These are phyloP conservation scores for Petrolisthes manimaculis DNA, from an alignment of 2,888 invertebrate genomes.

Conservation along the genomic window DNA sequence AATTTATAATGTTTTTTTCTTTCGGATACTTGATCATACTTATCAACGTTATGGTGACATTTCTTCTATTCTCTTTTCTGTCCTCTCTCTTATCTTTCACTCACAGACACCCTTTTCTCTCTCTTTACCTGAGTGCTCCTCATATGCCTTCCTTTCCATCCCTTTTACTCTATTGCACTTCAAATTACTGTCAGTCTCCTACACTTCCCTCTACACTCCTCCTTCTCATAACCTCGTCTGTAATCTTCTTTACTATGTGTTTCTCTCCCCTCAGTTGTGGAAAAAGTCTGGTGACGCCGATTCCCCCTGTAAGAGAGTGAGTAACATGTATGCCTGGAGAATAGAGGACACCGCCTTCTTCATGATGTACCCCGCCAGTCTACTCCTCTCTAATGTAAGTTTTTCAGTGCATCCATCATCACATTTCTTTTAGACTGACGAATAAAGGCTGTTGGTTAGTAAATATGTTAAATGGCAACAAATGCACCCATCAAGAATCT, in stretches of 20 bases:
- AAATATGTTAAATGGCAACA: no score
- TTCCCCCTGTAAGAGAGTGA: constrained; percentile 29
- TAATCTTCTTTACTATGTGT: background rate
- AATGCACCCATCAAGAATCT: no score
- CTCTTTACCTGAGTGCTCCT: background rate
- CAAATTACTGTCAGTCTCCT: no score
- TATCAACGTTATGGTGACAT: background rate
- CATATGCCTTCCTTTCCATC: background rate
- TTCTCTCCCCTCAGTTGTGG: background rate
- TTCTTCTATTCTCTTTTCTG: background rate
- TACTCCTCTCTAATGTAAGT: constrained; percentile 30
- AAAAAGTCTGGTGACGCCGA: background rate
- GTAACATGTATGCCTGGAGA: constrained; percentile 58
- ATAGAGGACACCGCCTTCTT: constrained; percentile 36
- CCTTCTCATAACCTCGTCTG: no score
- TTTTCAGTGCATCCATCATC: no score
- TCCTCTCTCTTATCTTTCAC: background rate
- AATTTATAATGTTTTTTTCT: background rate
- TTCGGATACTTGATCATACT: background rate
- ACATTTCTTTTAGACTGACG: no score
- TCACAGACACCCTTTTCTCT: background rate
- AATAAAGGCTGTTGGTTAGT: no score
- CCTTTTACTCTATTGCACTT: no score
- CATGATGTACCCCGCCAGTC: constrained; percentile 24
- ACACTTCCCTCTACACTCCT: no score